phyloP scores from a whole-genome alignment of 2,113 vertebrate genomes.

The Gadus macrocephalus region DNA sequence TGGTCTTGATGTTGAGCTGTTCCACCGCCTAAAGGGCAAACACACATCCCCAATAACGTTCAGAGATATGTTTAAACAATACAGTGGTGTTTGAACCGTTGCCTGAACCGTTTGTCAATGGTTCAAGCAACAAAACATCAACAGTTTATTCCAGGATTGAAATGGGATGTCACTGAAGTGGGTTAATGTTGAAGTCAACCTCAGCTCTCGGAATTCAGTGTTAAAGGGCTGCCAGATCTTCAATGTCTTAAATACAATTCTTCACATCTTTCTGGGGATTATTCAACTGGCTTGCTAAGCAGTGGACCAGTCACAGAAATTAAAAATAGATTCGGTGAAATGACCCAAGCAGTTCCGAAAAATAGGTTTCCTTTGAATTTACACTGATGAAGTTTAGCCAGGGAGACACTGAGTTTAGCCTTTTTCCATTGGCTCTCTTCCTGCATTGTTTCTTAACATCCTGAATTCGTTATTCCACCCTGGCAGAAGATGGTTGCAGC shows the following conservation, averaged over 20 bases:
- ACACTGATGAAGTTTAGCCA: background rate
- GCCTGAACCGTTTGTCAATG: background rate
- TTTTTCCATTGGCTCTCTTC: background rate
- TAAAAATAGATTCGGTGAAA: background rate
- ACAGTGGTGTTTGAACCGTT: background rate
- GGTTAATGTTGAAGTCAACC: no score
- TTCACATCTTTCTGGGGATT: background rate
- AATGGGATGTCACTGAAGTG: no score
- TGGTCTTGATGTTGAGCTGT: constrained; percentile 95
- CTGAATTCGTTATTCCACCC: background rate
- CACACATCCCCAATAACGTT: background rate
- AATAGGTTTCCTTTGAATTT: background rate
- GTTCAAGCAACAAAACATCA: background rate
- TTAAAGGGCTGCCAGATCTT: background rate
- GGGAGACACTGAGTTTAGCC: background rate
- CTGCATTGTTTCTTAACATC: background rate
- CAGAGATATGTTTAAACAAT: background rate
- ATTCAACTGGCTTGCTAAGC: background rate
- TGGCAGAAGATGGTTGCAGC: background rate
- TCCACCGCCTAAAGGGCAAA: constrained; percentile 72
- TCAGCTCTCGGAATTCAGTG: background rate
- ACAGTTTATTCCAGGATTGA: no score
- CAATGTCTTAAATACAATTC: background rate
- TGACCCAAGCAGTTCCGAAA: background rate
- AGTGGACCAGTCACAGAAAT: background rate